Evolutionary conservation across 2,797 vertebrate species (phyloP), one percentile per base, ranked within the genome.

Genomic region (Sylvia borin): DNA sequence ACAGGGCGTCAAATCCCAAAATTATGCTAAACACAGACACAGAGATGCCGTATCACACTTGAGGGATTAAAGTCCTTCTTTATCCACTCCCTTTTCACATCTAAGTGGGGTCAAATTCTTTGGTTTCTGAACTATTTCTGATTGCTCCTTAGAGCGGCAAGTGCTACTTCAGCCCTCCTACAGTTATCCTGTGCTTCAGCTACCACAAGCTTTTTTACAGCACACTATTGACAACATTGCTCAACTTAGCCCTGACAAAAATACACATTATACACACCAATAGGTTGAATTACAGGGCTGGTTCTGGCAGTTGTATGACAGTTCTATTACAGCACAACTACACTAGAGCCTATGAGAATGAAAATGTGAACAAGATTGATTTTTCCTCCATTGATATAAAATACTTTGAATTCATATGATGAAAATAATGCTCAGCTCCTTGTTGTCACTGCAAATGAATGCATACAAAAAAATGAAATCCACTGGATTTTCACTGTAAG

Each of bases 401-500:
- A 73, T 57, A 65, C 43, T 66, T 86, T 0, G 2, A 95, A 95
- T 92, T 86, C 18, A 74, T 47, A 73, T 1, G 0, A 70, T 5
- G 5, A 90, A 90, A 93, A 86, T 22, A 47, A 70, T 26, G 43
- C 21, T 90, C n/a, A n/a, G n/a, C 36, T 84, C 75, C 24, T 70
- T 1, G 1, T 36, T 95, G 60, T 85, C 71, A 60, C 64, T 64
- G 48, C 26, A 89, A 76, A 92, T 57, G 32, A 94, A 86, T 60
- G 55, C 53, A 79, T 16, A 79, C 29, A 81, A 62, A 86, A 93
- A 90, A 92, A 92, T 61, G 8, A 92, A 94, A 94, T 38, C 38
- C 77, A 78, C 42, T 65, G 51, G n/a, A 92, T 60, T 85, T 36
- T 31, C 42, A n/a, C 21, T 47, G 14, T 32, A 58, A 66, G 36